A percentile compares a stretch with the other conserved stretches of the same genome.
Evolutionary conservation across 2,888 invertebrate genomes (phyloP).

Genomic region (Saturnia pavonia): DNA sequence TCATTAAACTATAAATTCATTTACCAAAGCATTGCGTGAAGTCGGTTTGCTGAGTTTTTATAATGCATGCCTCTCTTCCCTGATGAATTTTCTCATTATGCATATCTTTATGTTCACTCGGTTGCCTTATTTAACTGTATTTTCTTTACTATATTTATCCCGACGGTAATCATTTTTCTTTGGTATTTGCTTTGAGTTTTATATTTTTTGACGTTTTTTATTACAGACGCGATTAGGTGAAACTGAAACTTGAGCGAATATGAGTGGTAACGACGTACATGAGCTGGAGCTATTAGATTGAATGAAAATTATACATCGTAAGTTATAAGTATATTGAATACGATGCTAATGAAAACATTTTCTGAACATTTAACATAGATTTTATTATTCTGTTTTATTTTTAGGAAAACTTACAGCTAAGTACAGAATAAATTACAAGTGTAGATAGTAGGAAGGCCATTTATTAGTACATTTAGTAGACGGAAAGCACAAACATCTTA

Average conservation of each 20-base stretch:
- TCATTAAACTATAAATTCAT: not conserved
- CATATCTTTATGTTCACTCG: constrained; percentile 3
- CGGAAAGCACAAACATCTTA: no score
- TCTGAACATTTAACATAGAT: not conserved
- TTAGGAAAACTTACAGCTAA: no score
- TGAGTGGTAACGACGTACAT: not conserved
- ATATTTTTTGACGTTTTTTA: not conserved
- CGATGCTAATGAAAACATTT: not conserved
- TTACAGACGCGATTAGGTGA: not conserved
- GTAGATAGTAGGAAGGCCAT: no score
- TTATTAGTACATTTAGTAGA: no score
- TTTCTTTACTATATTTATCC: not conserved
- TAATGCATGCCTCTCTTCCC: constrained; percentile 4
- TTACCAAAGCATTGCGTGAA: not conserved
- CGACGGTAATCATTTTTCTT: not conserved
- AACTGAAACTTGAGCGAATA: constrained; percentile 1
- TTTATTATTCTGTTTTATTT: not conserved
- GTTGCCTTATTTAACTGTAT: constrained; percentile 1
- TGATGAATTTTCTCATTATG: constrained; percentile 10
- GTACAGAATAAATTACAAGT: no score
- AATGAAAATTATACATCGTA: not conserved
- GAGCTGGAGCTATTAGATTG: not conserved
- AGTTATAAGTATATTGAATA: not conserved
- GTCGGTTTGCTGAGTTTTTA: not conserved
- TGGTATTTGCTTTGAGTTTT: not conserved